A percentile compares a stretch with the other conserved stretches of the same genome.
phyloP scores from a whole-genome alignment of 2,113 vertebrate species.

The Pseudorasbora parva region DNA sequence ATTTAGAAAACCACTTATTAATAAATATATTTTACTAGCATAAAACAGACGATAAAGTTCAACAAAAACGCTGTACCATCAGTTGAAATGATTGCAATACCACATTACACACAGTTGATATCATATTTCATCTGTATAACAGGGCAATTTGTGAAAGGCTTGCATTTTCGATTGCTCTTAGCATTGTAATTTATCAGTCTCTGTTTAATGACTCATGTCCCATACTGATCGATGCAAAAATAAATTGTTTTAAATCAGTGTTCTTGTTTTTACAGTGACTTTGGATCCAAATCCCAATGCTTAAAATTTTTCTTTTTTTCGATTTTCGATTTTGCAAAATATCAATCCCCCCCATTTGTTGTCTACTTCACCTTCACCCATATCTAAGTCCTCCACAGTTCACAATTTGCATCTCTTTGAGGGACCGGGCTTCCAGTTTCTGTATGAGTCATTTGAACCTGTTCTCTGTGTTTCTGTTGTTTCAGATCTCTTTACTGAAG shows the following conservation, averaged over 20 bases:
- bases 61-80: not conserved
- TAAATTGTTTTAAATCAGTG: not conserved
- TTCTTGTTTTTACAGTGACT: not conserved
- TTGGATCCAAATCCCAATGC: not conserved
- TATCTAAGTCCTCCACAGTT: not conserved
- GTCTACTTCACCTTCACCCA: not conserved
- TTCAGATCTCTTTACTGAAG: constrained; percentile 94
- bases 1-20: not conserved
- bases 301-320: too few species aligned
- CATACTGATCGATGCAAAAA: not conserved
- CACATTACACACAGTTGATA: not conserved
- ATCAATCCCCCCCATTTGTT: not conserved
- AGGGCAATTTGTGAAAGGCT: not conserved
- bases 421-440: too few species aligned
- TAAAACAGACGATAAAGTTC: not conserved
- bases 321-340: not conserved
- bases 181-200: not conserved
- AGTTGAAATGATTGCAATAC: not conserved
- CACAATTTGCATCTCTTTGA: not conserved
- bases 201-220: constrained; percentile 14
- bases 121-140: not conserved
- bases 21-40: constrained; percentile 4
- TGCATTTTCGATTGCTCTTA: not conserved
- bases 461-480: constrained; percentile 36
- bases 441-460: not conserved